These are phyloP conservation scores for Enoplolaimus lenunculus DNA, from an alignment of 2,888 invertebrate genomes.

Conservation along the genomic window DNA sequence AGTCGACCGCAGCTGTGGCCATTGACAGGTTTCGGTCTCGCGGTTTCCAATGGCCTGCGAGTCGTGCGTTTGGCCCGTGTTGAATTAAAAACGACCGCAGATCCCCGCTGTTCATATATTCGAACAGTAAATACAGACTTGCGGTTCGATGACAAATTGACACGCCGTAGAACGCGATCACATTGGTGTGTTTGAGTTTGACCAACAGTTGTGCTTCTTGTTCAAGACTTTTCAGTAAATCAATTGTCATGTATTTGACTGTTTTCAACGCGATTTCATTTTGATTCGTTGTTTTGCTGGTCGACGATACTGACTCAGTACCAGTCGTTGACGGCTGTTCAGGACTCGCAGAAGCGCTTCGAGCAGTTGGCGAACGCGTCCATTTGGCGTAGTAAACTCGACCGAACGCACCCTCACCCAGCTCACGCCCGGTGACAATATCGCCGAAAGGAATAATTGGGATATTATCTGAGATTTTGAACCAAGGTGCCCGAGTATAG, in stretches of 20 bases:
- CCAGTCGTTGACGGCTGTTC: not conserved
- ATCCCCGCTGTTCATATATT: not conserved
- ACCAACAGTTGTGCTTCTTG: not conserved
- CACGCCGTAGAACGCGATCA: conserved; percentile 6
- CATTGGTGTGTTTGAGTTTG: not conserved
- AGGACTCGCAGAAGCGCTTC: not conserved
- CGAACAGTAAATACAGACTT: not conserved
- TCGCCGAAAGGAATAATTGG: not conserved
- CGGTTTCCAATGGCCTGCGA: not conserved
- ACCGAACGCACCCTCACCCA: conserved; percentile 16
- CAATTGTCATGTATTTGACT: not conserved
- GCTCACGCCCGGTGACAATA: not conserved
- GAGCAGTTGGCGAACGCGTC: not conserved
- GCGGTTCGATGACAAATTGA: not conserved
- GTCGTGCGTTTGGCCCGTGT: conserved; percentile 1
- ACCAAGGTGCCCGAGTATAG: not conserved
- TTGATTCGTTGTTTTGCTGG: no score
- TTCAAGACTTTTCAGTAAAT: not conserved
- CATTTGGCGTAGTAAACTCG: conserved; percentile 1
- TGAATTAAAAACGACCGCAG: not conserved
- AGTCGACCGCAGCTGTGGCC: not conserved
- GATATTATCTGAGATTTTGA: not conserved
- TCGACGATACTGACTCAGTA: not conserved
- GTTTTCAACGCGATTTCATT: conserved; percentile 3
- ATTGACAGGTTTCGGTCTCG: not conserved